These are phyloP conservation scores for Ophion costatus DNA, from an alignment of 2,888 invertebrate species.

Conservation along the genomic window DNA sequence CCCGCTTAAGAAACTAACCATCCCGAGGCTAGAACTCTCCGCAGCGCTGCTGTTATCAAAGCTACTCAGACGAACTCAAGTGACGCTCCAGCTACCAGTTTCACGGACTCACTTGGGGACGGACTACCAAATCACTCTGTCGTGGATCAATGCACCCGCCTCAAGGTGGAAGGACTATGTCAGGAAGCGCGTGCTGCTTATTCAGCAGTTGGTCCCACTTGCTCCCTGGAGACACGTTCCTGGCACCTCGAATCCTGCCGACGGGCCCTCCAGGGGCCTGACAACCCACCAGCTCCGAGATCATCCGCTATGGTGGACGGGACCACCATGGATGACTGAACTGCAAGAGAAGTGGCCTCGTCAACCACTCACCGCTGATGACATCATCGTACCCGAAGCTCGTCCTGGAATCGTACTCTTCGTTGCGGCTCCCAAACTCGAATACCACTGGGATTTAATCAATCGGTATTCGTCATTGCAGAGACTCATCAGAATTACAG, in stretches of 20 bases:
- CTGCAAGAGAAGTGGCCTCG: constrained; percentile 26
- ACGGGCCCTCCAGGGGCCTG: constrained; percentile 38
- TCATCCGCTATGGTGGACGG: too few species aligned
- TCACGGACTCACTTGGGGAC: constrained; percentile 55
- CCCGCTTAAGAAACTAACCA: constrained; percentile 50
- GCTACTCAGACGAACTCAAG: constrained; percentile 7
- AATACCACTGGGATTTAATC: too few species aligned
- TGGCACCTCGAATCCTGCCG: constrained; percentile 49
- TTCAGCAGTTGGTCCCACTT: constrained; percentile 60
- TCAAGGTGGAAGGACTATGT: constrained; percentile 70
- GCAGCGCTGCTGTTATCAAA: constrained; percentile 26
- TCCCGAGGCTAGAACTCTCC: constrained; percentile 44
- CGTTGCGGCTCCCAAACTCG: neutral
- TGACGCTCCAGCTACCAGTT: neutral
- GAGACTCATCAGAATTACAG: constrained; percentile 4
- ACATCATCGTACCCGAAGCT: neutral
- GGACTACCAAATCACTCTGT: constrained; percentile 69
- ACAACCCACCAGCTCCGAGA: constrained; percentile 17
- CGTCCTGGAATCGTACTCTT: constrained; percentile 6
- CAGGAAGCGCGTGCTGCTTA: constrained; percentile 67
- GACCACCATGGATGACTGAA: constrained; percentile 31
- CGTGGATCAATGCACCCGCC: constrained; percentile 68
- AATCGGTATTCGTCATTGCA: too few species aligned
- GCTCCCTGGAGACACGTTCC: constrained; percentile 55
- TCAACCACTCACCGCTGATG: neutral